Conservation (phyloP, 2,113 vertebrate genomes). For the Eonycteris spelaea region DNA sequence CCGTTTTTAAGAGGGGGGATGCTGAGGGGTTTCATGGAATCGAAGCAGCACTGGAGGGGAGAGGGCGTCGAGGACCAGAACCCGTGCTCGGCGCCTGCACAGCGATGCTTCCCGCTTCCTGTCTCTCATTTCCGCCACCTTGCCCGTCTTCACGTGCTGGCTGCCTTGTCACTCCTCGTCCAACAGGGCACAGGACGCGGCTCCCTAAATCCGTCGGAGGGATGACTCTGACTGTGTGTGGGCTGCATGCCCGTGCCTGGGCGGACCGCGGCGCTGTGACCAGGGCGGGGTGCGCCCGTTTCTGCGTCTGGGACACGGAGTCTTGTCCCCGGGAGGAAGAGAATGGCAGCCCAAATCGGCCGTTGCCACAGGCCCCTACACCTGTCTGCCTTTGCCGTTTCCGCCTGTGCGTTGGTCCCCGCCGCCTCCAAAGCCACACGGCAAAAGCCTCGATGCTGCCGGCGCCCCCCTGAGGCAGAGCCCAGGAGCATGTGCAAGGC, state of each 20-base stretch:
- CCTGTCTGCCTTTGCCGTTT: background rate
- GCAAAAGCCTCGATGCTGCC: background rate
- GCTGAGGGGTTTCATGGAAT: background rate
- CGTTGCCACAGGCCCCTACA: background rate
- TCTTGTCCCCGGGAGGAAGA: background rate
- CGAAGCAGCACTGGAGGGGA: background rate
- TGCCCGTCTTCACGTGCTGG: background rate
- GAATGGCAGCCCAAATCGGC: background rate
- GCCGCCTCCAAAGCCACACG: background rate
- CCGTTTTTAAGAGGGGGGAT: background rate
- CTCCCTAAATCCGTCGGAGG: background rate
- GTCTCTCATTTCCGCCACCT: background rate
- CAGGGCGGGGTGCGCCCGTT: background rate
- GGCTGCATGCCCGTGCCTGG: background rate
- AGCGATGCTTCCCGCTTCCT: background rate
- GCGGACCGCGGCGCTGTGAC: background rate
- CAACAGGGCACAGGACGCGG: background rate
- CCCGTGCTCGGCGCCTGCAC: background rate
- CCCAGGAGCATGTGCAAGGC: background rate
- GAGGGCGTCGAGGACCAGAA: background rate
- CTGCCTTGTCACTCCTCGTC: background rate
- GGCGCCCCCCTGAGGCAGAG: background rate
- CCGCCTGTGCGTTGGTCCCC: background rate
- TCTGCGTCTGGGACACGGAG: background rate
- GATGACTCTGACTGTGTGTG: background rate